Evolutionary conservation across 2,888 invertebrate species (phyloP), one percentile per base, ranked within the genome.

Genomic region (Sminthurinus aureus): DNA sequence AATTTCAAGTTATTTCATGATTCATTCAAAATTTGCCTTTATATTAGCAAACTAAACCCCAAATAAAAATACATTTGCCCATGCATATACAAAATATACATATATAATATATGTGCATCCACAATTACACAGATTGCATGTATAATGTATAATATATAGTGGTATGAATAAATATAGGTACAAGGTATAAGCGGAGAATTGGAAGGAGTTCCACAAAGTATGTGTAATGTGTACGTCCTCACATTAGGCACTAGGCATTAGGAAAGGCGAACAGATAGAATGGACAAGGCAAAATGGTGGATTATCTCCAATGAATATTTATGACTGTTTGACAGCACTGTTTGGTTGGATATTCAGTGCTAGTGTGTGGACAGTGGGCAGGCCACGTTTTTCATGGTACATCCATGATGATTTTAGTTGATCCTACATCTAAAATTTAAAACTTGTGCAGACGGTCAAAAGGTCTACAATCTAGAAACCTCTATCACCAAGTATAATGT

Each of bases 331-430:
- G 58, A 52, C 77, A 78, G 26, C 24, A 22, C 24, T 22, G 22
- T 78, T 78, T 78, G 78, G 78, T 78, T 78, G 78, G 78, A 78
- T 66, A 78, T 64, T 78, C 66, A 24, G 38, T 26, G 26, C 13
- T 38, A 38, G 38, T 6, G 6, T 38, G 38, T 38, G 38, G 38
- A 38, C 38, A 38, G 78, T 78, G 78, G 78, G 78, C 66, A 52
- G 78, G 78, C 64, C 26, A 22, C 1, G 22, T 22, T 77, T 76
- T 76, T n/a, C 69, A 22, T 20, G n/a, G 69, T 20, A 58, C 18
- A 58, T 18, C 18, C 58, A 58, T 18, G 58, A 58, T 15, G 9
- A 13, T 58, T 58, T 18, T 18, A 58, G 58, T 18, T 38, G 38
- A 38, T 18, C 18, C 58, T 58, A 58, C 58, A 58, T 58, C 9